Conservation (phyloP, 2,888 invertebrate genomes). For the Encarsia formosa region DNA sequence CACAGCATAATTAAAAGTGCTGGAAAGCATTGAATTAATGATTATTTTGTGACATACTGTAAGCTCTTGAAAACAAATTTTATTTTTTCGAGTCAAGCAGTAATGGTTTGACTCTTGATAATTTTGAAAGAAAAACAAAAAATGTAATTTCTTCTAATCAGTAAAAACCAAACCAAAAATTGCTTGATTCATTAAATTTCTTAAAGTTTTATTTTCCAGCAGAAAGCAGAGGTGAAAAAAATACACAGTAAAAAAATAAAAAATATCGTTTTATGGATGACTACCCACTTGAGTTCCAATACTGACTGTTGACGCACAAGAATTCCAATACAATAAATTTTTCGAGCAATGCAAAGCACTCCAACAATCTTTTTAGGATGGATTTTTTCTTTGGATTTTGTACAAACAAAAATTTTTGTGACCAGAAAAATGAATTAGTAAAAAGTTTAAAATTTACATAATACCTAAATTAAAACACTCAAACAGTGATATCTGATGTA, state of each 20-base stretch:
- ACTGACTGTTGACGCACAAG: slow-evolving; percentile 11
- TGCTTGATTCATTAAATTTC: neutral
- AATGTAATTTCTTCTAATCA: neutral
- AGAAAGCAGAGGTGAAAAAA: slow-evolving; percentile 2
- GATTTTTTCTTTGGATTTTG: too few relatives aligned
- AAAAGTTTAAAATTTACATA: too few relatives aligned
- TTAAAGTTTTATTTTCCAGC: slow-evolving; percentile 6
- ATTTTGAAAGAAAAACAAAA: too few relatives aligned
- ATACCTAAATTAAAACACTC: too few relatives aligned
- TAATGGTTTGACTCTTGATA: neutral
- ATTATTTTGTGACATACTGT: slow-evolving; percentile 3
- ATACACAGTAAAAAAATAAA: slow-evolving; percentile 3
- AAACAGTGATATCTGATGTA: too few relatives aligned
- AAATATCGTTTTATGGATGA: neutral
- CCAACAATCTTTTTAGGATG: too few relatives aligned
- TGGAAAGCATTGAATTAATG: slow-evolving; percentile 6
- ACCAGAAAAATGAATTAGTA: too few relatives aligned
- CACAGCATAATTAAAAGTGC: too few relatives aligned
- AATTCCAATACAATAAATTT: neutral
- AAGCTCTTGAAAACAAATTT: slow-evolving; percentile 1
- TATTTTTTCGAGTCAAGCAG: neutral
- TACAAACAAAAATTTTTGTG: too few relatives aligned
- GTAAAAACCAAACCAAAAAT: neutral
- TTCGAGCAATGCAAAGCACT: too few relatives aligned
- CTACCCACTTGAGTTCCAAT: neutral